Base-by-base conservation (phyloP, 2,113 vertebrate species). In the Glaucomys volans region DNA sequence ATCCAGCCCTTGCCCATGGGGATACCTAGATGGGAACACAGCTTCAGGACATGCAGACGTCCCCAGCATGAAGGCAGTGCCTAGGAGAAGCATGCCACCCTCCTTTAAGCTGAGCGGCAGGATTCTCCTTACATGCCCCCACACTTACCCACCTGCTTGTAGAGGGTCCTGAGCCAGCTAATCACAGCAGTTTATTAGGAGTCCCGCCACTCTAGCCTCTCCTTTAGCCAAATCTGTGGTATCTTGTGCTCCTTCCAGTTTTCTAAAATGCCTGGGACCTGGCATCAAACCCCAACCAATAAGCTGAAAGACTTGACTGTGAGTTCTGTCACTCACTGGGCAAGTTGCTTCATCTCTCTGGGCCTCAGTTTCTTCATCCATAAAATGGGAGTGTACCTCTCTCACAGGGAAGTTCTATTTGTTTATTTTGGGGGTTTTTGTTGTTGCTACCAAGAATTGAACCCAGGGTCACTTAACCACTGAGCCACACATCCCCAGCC, bases 321-420 rank as follows among this genome's bases (percentile, higher is more conserved):
- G 82, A 88, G 24, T 42, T 59, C 79, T 72, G 47, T 59, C 17
- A 37, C 7, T 57, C 20, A 50, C 62, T 59, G 67, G 28, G 92
- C 59, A 81, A 80, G 44, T 71, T 85, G 16, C 35, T 72, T 74
- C 59, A 40, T 82, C 59, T 93, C 57, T 81, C 40, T 77, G 1
- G 72, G 44, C 57, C 81, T 92, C 40, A 35, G 42, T 97, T 87
- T 95, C 77, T 80, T 92, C 28, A 44, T 77, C 79, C 83, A 16
- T 87, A 67, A 66, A 89, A 59, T 59, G 62, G n/a, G 47, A 94
- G 40, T 13, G 20, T 52, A 0, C 71, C 84, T 87, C 28, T 67
- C 22, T 90, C 57, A 22, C 40, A 11, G 59, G 76, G 7, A 18
- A 8, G 54, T 57, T 57, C 5, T 57, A 20, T 57, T 57, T 57